Evolutionary conservation across 1,140 invertebrate species (phyloP), one percentile per base, ranked within the genome.

Genomic region (Drosophila nigromelanica): DNA sequence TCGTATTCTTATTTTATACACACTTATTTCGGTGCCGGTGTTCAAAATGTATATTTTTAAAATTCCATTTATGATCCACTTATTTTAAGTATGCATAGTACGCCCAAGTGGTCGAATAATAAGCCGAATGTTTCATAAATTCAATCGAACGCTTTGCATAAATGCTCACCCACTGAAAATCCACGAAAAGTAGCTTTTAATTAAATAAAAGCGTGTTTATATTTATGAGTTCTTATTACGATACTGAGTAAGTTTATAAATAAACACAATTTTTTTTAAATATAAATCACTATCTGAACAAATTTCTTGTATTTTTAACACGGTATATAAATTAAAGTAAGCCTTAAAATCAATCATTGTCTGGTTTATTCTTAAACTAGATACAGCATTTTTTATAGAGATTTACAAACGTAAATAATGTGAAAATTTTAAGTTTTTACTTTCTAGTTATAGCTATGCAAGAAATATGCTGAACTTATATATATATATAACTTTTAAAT

Each of bases 221-320:
- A 79, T 89, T 87, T 89, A 87, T 87, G 82, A 87, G 82, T 89
- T 87, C 83, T 73, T 87, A 83, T 79, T 87, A 87, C 83, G 82
- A 87, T 87, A 68, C 82, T 62, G 82, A 89, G 82, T 87, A 89
- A 89, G 82, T 79, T 78, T 64, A 76, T 78, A 70, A 68, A 61
- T 71, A 63, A 48, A 52, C 47, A 76, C 45, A 63, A 50, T 48
- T 56, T 27, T 27, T 51, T 35, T 35, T 30, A 6, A 12, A 27
- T 7, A 3, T 40, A 8, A 8, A 14, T 6, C 33, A 24, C 24
- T 50, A 43, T 7, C 39, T 35, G 15, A 14, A 15, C 0, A 3
- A 43, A 14, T n/a, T 42, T 27, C 27, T 5, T 27, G 5, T 24
- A 24, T 18, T 18, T 18, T 18, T 18, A n/a, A n/a, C 18, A 18